These are phyloP conservation scores for Armadillidium nasatum DNA, from an alignment of 1,140 invertebrate genomes.

Conservation along the genomic window DNA sequence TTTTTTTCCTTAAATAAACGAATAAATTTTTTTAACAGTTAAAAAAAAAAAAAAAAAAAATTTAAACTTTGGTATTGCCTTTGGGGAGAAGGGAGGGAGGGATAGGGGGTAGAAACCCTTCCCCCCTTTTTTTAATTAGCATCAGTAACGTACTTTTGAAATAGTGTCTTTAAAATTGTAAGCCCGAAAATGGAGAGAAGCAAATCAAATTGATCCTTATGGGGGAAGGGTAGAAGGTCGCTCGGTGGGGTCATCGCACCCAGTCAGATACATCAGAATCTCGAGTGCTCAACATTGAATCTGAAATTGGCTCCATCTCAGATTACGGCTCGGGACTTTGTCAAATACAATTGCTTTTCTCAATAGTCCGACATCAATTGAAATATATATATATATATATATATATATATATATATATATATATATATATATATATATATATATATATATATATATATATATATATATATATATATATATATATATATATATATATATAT, in stretches of 20 bases:
- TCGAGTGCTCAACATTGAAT: constrained; percentile 7
- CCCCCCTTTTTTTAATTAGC: background rate
- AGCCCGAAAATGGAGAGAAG: background rate
- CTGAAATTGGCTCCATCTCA: constrained; percentile 5
- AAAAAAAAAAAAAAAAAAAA: too few relatives aligned
- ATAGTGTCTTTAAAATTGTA: background rate
- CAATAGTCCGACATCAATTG: background rate
- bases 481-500: too few relatives aligned
- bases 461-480: too few relatives aligned
- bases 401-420: too few relatives aligned
- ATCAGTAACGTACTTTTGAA: constrained; percentile 10
- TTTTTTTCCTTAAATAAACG: too few relatives aligned
- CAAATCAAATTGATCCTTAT: background rate
- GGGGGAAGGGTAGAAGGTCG: background rate
- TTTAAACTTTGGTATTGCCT: too few relatives aligned
- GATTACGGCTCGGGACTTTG: constrained; percentile 1
- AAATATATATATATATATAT: background rate
- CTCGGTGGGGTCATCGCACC: background rate
- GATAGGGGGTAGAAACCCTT: background rate
- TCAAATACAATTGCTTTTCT: constrained; percentile 6
- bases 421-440: too few relatives aligned
- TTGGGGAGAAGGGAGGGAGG: background rate
- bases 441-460: too few relatives aligned
- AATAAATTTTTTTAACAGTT: too few relatives aligned
- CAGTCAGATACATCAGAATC: background rate